A percentile compares a stretch with the other conserved stretches of the same genome.
phyloP scores from a whole-genome alignment of 2,888 invertebrate species.

The Anthophora plumipes region DNA sequence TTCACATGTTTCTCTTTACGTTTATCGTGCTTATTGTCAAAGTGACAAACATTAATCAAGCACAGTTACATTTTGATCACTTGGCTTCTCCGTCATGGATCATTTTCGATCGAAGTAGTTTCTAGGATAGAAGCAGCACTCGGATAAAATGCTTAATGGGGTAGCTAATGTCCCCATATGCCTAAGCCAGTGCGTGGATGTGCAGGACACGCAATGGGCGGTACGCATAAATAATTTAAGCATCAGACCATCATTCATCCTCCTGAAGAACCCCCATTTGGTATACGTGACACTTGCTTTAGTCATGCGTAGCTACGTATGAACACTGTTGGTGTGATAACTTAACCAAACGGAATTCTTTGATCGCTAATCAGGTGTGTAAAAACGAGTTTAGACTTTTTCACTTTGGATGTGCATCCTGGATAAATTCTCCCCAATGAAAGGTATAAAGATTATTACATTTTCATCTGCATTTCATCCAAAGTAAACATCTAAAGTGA shows the following conservation, averaged over 20 bases:
- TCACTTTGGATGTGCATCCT: no score
- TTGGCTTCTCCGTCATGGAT: constrained; percentile 41
- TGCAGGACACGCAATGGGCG: constrained; percentile 80
- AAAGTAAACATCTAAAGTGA: no score
- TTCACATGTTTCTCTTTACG: background rate
- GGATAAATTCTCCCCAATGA: no score
- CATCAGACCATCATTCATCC: constrained; percentile 74
- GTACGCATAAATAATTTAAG: constrained; percentile 79
- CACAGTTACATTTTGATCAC: constrained; percentile 26
- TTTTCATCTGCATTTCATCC: no score
- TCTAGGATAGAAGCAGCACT: constrained; percentile 48
- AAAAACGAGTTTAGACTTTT: no score
- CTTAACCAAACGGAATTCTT: constrained; percentile 27
- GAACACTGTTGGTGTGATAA: constrained; percentile 47
- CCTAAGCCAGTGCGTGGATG: constrained; percentile 69
- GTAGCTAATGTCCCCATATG: constrained; percentile 82
- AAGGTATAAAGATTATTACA: no score
- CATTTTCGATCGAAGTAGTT: constrained; percentile 43
- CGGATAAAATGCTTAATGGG: constrained; percentile 82
- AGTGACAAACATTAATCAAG: constrained; percentile 22
- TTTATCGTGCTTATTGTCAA: constrained; percentile 10
- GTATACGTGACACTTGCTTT: constrained; percentile 58
- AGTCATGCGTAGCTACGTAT: constrained; percentile 28
- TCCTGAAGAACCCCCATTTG: constrained; percentile 70
- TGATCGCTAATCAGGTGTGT: constrained; percentile 21